Base-by-base conservation (phyloP, 2,113 vertebrate species). In the Silurus glanis region DNA sequence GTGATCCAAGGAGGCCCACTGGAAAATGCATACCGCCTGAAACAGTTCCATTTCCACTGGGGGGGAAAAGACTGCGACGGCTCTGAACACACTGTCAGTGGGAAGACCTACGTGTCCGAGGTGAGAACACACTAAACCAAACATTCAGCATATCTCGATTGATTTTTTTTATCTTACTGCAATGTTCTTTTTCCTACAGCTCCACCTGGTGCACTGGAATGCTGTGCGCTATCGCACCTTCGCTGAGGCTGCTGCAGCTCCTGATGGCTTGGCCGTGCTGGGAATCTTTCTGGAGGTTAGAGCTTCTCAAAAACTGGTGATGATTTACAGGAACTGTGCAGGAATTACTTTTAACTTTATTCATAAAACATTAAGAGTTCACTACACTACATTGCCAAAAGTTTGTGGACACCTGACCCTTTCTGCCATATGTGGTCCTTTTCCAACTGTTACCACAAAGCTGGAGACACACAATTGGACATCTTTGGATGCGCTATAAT, bases 1-100 rank as follows among this genome's bases (percentile, higher is more conserved):
- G 97, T 96, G 90, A 95, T 99, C 87, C 93, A 87, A 10, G 97
- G 96, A 58, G 98, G 98, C 2, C 97, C 98, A 25, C 94, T 99
- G 88, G 94, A 96, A 69, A 95, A 94, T 85, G 95, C 96, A 4
- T 99, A 98, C 88, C 94, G 96, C 69, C 95, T 99, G 83, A 99
- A 96, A 91, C 98, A 99, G 92, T 97, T 99, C 89, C 98, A 99
- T 88, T 99, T 99, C 90, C 98, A 99, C 91, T 99, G 98, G 98
- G 98, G 97, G 0, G 95, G 93, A 86, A 98, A 96, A 72, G 95
- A 92, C 51, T 94, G 93, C 25, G 90, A 94, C 55, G 98, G 98
- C 66, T 99, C 98, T 0, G 98, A 99, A 91, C 98, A 99, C 87
- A 98, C 96, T 0, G 91, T 99, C 86, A 94, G 93, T 6, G 97